Conservation (phyloP, 2,113 vertebrate species). For the Gymnogyps californianus region DNA sequence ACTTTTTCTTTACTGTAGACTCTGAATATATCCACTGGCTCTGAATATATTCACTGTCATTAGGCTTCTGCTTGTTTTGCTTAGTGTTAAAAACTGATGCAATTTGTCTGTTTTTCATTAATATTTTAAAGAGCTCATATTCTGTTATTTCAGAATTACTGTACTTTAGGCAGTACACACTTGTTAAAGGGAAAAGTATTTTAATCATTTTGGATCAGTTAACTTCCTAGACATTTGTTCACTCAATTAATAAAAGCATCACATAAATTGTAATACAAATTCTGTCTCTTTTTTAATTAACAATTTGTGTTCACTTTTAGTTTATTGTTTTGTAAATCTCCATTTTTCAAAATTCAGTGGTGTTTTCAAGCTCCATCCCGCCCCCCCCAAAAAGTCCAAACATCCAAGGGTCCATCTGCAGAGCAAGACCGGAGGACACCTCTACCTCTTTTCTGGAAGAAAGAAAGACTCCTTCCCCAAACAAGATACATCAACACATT, state of each 20-base stretch:
- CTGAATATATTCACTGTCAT: background rate
- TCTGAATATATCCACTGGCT: background rate
- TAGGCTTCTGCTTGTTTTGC: background rate
- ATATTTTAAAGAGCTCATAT: background rate
- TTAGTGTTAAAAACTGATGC: background rate
- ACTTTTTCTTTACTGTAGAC: background rate
- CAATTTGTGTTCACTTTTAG: background rate
- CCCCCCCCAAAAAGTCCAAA: background rate
- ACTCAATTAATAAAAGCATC: background rate
- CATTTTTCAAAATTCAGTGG: background rate
- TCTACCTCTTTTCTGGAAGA: background rate
- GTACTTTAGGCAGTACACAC: background rate
- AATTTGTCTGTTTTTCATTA: background rate
- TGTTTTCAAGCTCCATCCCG: background rate
- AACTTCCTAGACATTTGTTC: background rate
- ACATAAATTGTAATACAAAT: background rate
- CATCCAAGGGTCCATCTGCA: background rate
- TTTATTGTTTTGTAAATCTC: background rate
- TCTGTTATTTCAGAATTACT: background rate
- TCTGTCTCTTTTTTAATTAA: background rate
- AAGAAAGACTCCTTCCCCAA: background rate
- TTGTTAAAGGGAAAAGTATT: background rate
- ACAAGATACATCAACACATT: background rate
- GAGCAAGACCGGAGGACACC: background rate
- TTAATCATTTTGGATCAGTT: background rate